Percentiles rank a stretch among this genome's conserved stretches.
These are phyloP conservation scores for Rhinolophus sinicus DNA, from an alignment of 2,113 vertebrate species.

Conservation along the genomic window DNA sequence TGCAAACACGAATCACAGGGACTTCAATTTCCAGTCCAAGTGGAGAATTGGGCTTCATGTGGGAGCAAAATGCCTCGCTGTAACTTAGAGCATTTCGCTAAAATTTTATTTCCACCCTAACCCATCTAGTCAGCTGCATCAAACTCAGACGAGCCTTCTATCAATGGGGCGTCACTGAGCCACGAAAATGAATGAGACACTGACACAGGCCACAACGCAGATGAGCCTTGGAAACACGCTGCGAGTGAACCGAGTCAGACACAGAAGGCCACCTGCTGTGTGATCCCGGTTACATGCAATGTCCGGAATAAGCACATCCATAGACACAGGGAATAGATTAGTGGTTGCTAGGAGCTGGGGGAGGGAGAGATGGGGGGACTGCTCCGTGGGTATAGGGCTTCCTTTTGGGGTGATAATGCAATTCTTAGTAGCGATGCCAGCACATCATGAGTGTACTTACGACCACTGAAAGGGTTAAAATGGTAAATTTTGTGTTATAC, in stretches of 20 bases:
- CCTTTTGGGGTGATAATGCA: background rate
- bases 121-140: background rate
- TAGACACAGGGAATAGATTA: fast-evolving
- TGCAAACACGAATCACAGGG: background rate
- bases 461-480: background rate
- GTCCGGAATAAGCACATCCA: fast-evolving
- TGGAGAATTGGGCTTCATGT: no score
- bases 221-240: fast-evolving
- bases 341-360: fast-evolving
- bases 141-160: no score
- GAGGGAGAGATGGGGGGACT: fast-evolving
- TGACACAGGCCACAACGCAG: fast-evolving
- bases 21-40: background rate
- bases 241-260: background rate
- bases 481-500: fast-evolving
- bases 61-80: background rate
- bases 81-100: background rate
- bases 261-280: fast-evolving
- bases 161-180: background rate
- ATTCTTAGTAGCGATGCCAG: background rate
- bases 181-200: fast-evolving
- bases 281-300: fast-evolving
- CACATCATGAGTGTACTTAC: fast-evolving
- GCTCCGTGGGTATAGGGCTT: fast-evolving
- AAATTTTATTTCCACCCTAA: background rate